These are phyloP conservation scores for Napeogenes sylphis DNA, from an alignment of 2,888 invertebrate species.

Conservation along the genomic window DNA sequence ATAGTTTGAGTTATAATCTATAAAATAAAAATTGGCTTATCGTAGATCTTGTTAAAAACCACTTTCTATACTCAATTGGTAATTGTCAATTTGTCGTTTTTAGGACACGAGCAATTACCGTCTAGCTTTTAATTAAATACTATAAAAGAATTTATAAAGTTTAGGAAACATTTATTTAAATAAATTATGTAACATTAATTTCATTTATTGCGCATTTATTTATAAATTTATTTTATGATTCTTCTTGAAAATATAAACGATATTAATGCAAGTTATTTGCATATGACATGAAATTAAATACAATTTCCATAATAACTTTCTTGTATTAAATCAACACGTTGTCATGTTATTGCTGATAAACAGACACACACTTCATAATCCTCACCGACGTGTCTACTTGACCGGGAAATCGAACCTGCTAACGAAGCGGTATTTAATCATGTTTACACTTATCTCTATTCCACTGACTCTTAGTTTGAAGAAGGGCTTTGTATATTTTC, in stretches of 20 bases:
- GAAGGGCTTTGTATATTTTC: too few species aligned
- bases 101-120: neutral
- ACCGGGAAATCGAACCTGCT: slow-evolving; percentile 27
- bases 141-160: neutral
- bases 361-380: slow-evolving; percentile 11
- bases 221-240: too few species aligned
- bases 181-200: too few species aligned
- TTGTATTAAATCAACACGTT: neutral
- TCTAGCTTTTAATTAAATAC: slow-evolving; percentile 1
- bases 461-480: neutral
- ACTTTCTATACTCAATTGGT: slow-evolving; percentile 4
- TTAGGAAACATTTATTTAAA: neutral
- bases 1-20: neutral
- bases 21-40: neutral
- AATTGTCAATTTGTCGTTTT: slow-evolving; percentile 1
- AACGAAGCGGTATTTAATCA: slow-evolving; percentile 15
- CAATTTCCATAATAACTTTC: neutral
- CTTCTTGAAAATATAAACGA: too few species aligned
- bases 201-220: too few species aligned
- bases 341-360: neutral
- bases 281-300: too few species aligned
- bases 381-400: slow-evolving; percentile 21
- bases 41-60: slow-evolving; percentile 1
- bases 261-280: too few species aligned
- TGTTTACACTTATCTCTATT: neutral